A percentile compares a stretch with the other conserved stretches of the same genome.
Evolutionary conservation across 2,888 invertebrate genomes (phyloP).

Genomic region (Chrysina gloriosa): DNA sequence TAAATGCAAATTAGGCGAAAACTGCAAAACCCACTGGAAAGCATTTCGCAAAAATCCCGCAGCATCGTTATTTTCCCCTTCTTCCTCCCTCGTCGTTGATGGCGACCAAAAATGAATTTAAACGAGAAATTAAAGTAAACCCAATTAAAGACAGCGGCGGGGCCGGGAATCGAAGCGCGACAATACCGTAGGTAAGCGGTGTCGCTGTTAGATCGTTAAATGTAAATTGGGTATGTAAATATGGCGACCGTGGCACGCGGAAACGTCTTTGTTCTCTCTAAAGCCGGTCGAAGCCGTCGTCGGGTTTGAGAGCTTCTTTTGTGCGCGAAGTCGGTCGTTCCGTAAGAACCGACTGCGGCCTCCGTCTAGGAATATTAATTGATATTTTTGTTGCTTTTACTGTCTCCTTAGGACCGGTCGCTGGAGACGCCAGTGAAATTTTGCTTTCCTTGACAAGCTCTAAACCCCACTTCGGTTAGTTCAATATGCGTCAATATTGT

Average conservation of each 20-base stretch:
- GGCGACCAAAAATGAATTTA: constrained; percentile 24
- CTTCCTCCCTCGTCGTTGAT: neutral
- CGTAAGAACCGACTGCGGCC: neutral
- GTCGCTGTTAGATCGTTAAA: constrained; percentile 24
- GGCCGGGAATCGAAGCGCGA: neutral
- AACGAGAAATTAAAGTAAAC: constrained; percentile 22
- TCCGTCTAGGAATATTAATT: neutral
- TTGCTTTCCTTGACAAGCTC: too few species aligned
- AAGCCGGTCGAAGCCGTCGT: neutral
- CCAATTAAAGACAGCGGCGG: neutral
- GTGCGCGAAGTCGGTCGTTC: neutral
- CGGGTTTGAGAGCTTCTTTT: neutral
- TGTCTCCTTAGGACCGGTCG: too few species aligned
- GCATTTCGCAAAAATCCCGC: too few species aligned
- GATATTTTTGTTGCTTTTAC: constrained; percentile 2
- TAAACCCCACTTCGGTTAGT: too few species aligned
- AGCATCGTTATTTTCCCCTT: too few species aligned
- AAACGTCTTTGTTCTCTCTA: constrained; percentile 1
- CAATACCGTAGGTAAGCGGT: constrained; percentile 17
- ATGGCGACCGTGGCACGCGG: constrained; percentile 7
- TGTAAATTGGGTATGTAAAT: constrained; percentile 28
- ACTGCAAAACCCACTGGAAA: too few species aligned
- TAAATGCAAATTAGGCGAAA: too few species aligned
- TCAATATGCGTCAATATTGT: too few species aligned
- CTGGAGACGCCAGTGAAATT: too few species aligned